Base-by-base conservation (phyloP, 2,113 vertebrate genomes). In the Ancistrus triradiatus region DNA sequence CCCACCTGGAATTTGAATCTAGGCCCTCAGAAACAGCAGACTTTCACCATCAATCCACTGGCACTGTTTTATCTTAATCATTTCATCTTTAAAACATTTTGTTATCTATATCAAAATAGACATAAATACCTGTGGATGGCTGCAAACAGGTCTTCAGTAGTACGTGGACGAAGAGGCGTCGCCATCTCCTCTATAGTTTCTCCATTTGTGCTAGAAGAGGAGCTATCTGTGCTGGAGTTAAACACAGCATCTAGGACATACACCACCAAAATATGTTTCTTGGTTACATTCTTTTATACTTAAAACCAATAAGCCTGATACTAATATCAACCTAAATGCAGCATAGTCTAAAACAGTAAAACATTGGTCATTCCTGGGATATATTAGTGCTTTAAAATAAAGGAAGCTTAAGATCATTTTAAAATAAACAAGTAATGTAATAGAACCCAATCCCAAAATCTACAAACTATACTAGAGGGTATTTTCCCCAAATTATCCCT, bases 141-240 rank as follows among this genome's bases (percentile, higher is more conserved):
- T 62, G 93, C 89, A 63, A 98, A 98, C 52, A 98, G 89, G 76
- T 98, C 96, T 68, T 97, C 94, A 0, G 92, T 96, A 50, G 91
- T 97, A 59, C 91, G 90, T 4, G 89, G 88, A 76, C 78, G 82
- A 0, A 77, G 74, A 27, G 92, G 87, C 14, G 83, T 77, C 28
- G 85, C 78, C 84, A 85, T 74, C 57, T 90, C 84, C 0, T 91
- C 91, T 0, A 38, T 59, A 53, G 73, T 78, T 1, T 85, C 77
- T 18, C 73, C 82, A 55, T 59, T 78, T 51, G 66, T 65, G 72
- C 62, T 70, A 1, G 62, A 69, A 1, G 85, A 74, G 58, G 76
- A 70, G 6, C 19, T 77, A 0, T 80, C 79, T 6, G 86, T 42
- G 5, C 77, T 72, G 0, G 72, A 67, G 19, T 91, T 83, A 31